A percentile compares a stretch with the other conserved stretches of the same genome.
These are phyloP conservation scores for Drosophila kepulauana DNA, from an alignment of 1,140 invertebrate genomes.

Conservation along the genomic window DNA sequence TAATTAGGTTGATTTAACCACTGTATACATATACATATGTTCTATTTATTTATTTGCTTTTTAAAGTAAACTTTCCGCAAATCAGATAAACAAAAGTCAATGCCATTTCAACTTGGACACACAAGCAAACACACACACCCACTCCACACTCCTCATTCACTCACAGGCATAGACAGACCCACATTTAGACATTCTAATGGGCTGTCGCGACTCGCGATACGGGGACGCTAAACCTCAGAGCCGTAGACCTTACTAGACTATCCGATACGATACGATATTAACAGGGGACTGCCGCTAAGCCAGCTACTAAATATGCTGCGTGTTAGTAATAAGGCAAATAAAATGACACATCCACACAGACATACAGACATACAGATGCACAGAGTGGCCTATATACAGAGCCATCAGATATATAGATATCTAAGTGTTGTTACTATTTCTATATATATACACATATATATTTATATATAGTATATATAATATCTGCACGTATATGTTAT, in stretches of 20 bases:
- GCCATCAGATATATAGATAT: slow-evolving; percentile 56
- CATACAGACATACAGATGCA: slow-evolving; percentile 12
- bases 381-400: slow-evolving; percentile 67
- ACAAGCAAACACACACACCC: slow-evolving; percentile 23
- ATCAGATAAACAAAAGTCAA: slow-evolving; percentile 73
- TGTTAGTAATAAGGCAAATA: slow-evolving; percentile 80
- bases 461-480: background rate
- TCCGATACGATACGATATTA: slow-evolving; percentile 33
- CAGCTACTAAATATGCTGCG: slow-evolving; percentile 81
- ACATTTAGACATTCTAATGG: slow-evolving; percentile 68
- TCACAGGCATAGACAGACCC: slow-evolving; percentile 33
- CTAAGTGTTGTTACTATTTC: slow-evolving; percentile 18
- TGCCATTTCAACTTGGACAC: slow-evolving; percentile 60
- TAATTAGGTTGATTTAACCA: background rate
- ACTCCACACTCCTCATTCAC: slow-evolving; percentile 21
- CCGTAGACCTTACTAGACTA: slow-evolving; percentile 10
- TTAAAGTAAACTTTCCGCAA: slow-evolving; percentile 53
- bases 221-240: slow-evolving; percentile 23
- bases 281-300: slow-evolving; percentile 63
- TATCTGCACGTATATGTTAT: slow-evolving; percentile 20
- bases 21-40: slow-evolving; percentile 4
- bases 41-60: slow-evolving; percentile 51
- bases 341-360: slow-evolving; percentile 53
- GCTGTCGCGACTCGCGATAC: slow-evolving; percentile 37
- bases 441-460: background rate